phyloP scores from a whole-genome alignment of 2,113 vertebrate genomes.

The Chitala chitala region DNA sequence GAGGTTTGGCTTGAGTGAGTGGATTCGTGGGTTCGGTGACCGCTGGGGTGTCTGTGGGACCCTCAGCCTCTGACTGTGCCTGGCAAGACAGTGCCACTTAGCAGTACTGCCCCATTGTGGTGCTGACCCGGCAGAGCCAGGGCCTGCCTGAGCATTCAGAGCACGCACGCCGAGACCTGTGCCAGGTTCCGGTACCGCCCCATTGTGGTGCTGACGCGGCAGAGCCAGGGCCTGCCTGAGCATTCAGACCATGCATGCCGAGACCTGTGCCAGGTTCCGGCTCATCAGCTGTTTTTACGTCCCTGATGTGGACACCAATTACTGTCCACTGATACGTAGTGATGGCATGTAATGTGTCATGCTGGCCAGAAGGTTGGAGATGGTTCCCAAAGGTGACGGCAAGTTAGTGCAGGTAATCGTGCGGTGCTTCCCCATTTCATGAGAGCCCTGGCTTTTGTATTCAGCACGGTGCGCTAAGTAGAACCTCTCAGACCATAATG shows the following conservation, averaged over 20 bases:
- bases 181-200: not conserved
- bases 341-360: no score
- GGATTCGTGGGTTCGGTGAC: not conserved
- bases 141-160: not conserved
- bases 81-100: not conserved
- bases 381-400: no score
- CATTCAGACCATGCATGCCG: not conserved
- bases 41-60: not conserved
- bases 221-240: not conserved
- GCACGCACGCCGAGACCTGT: not conserved
- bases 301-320: no score
- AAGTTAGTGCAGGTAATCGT: no score
- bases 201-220: not conserved
- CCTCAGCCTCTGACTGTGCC: not conserved
- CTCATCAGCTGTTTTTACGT: not conserved
- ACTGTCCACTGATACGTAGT: no score
- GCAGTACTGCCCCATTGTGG: not conserved
- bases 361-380: no score
- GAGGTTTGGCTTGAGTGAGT: not conserved
- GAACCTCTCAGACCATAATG: not conserved
- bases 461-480: no score
- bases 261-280: not conserved
- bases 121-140: not conserved
- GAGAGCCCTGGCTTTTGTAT: no score
- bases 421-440: no score